These are phyloP conservation scores for Cyprinodon variegatus DNA, from an alignment of 2,113 vertebrate species.

Conservation along the genomic window DNA sequence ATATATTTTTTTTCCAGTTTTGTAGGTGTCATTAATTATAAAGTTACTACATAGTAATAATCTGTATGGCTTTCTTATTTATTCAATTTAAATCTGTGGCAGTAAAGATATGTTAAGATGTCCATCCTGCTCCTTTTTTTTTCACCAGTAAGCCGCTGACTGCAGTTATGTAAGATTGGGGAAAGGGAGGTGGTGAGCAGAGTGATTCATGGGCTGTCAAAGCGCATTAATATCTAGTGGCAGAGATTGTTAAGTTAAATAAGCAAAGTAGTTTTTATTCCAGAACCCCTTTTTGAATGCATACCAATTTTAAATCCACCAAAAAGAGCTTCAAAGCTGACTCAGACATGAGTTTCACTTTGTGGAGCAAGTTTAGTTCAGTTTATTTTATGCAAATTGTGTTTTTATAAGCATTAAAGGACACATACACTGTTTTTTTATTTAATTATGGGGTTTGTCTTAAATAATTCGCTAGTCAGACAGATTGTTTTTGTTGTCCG, in stretches of 20 bases:
- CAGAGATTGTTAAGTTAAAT: slow-evolving; percentile 16
- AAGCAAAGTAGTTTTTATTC: neutral
- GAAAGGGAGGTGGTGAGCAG: slow-evolving; percentile 48
- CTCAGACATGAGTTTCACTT: neutral
- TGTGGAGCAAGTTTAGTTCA: neutral
- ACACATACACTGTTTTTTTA: neutral
- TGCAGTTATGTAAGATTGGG: slow-evolving; percentile 76
- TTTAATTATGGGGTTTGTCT: neutral
- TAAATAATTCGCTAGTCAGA: neutral
- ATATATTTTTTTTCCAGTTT: neutral
- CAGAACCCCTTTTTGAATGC: too few relatives aligned
- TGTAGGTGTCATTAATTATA: neutral
- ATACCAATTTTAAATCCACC: too few relatives aligned
- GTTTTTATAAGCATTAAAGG: neutral
- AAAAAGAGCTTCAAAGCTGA: neutral
- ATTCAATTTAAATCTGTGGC: slow-evolving; percentile 1
- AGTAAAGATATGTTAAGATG: slow-evolving; percentile 22
- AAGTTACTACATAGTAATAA: neutral
- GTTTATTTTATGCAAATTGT: neutral
- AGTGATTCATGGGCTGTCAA: slow-evolving; percentile 63
- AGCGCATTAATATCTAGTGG: slow-evolving; percentile 33
- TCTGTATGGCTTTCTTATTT: neutral
- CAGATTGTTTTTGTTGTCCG: slow-evolving; percentile 61
- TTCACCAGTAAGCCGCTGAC: slow-evolving; percentile 43
- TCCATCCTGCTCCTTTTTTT: slow-evolving; percentile 49